Conservation (phyloP, 2,888 invertebrate genomes). For the Orthosia cruda region DNA sequence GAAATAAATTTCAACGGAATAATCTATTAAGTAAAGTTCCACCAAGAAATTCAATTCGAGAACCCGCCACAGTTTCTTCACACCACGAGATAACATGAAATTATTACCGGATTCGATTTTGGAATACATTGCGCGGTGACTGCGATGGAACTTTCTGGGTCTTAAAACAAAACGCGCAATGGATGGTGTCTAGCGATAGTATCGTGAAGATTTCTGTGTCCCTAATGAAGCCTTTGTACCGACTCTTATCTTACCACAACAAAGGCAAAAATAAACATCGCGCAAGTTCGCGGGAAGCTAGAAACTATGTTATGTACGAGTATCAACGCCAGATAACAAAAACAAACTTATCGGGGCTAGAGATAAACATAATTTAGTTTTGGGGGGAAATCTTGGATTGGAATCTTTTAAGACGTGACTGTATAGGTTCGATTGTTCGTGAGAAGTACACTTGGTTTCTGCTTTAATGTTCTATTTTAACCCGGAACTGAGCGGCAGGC, state of each 20-base stretch:
- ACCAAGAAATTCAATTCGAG: slow-evolving; percentile 63
- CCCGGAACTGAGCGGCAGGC: too few species aligned
- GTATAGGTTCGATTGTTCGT: slow-evolving; percentile 5
- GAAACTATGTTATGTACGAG: slow-evolving; percentile 65
- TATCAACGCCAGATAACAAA: slow-evolving; percentile 63
- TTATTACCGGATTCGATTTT: neutral
- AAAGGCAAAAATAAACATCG: slow-evolving; percentile 68
- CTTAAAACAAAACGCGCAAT: slow-evolving; percentile 21
- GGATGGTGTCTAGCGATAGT: neutral
- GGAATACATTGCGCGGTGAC: slow-evolving; percentile 7
- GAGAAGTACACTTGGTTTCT: neutral
- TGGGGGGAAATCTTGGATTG: slow-evolving; percentile 42
- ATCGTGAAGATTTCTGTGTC: neutral
- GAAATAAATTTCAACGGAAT: slow-evolving; percentile 60
- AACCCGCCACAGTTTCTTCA: slow-evolving; percentile 32
- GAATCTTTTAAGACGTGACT: slow-evolving; percentile 39
- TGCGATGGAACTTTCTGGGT: fast-evolving
- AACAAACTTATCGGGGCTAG: slow-evolving; percentile 65
- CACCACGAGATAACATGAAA: neutral
- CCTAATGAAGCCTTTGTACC: slow-evolving; percentile 41
- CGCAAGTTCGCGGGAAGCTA: slow-evolving; percentile 55
- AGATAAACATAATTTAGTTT: slow-evolving; percentile 59
- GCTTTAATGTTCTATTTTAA: neutral
- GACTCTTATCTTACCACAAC: slow-evolving; percentile 62
- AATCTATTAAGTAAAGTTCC: slow-evolving; percentile 62